Evolutionary conservation across 2,113 vertebrate genomes (phyloP), one percentile per base, ranked within the genome.

Genomic region (Aptenodytes forsteri): DNA sequence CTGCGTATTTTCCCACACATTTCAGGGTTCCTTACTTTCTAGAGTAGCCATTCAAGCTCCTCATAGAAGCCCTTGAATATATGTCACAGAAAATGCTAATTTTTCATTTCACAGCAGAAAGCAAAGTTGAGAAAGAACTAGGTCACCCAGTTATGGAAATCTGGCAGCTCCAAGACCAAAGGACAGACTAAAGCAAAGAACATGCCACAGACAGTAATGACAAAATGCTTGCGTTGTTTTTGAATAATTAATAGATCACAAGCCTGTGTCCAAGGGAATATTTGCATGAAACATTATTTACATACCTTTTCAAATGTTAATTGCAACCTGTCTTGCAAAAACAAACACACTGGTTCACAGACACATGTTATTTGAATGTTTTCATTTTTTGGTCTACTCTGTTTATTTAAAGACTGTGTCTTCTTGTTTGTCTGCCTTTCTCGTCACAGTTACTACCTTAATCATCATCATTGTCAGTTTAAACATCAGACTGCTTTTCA

Each of bases 131-230:
- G 76, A 80, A 79, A 96, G 62, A 94, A 90, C 47, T 78, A 47
- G 93, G 95, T 95, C 88, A 95, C 83, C 88, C 73, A 95, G 90
- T 94, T 95, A 95, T 96, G 92, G 89, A 94, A 97, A 93, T 93
- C 70, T 83, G 87, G 90, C 91, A 90, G 90, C 59, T 78, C 64
- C 36, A 71, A 89, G 93, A 90, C 87, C 90, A 85, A 95, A 97
- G 94, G 93, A 80, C 69, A 95, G 93, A 96, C 94, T 44, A 95
- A 95, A 97, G 89, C 38, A 30, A 72, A 93, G 58, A 94, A 59
- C 76, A 91, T 1, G 29, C 58, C 89, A 26, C 83, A 97, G 94
- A 96, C 69, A 93, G 87, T 3, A 36, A 95, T 84, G 92, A 88
- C 82, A 95, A 97, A 96, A 90, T 25, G 62, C 75, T 62, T 26